phyloP scores from a whole-genome alignment of 2,113 vertebrate genomes.

The Coregonus clupeaformis region DNA sequence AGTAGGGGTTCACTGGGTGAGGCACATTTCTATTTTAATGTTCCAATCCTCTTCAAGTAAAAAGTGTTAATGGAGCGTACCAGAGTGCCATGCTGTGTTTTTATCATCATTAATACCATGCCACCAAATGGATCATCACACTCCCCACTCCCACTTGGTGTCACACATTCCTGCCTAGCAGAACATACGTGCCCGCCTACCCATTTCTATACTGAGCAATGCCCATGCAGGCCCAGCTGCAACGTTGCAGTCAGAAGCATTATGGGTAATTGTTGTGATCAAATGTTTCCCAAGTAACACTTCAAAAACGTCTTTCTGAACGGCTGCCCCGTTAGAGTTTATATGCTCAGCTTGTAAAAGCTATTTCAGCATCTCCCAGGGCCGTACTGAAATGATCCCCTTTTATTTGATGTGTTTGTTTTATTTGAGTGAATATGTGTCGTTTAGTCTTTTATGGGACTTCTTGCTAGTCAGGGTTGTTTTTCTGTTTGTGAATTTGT shows the following conservation, averaged over 20 bases:
- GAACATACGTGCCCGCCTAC: conserved; percentile 54
- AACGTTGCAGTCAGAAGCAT: conserved; percentile 47
- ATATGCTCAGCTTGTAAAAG: conserved; percentile 61
- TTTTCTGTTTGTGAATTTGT: conserved; percentile 30
- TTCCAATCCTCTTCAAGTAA: conserved; percentile 22
- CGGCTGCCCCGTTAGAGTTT: conserved; percentile 59
- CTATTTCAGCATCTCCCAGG: conserved; percentile 67
- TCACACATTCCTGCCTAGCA: conserved; percentile 30
- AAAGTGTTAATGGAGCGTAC: conserved; percentile 20
- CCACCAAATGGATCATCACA: conserved; percentile 25
- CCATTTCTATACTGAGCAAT: conserved; percentile 57
- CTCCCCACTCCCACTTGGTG: conserved; percentile 32
- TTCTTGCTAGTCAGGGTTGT: conserved; percentile 45
- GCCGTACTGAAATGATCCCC: conserved; percentile 58
- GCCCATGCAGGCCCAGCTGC: conserved; percentile 64
- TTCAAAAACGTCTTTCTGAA: conserved; percentile 61
- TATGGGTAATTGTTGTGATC: conserved; percentile 62
- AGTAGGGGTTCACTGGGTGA: background rate
- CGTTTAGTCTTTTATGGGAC: conserved; percentile 56
- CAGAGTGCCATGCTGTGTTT: conserved; percentile 7
- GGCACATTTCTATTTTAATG: background rate
- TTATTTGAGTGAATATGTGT: conserved; percentile 67
- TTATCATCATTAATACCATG: background rate
- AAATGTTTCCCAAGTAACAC: conserved; percentile 54
- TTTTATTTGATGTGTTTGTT: conserved; percentile 65